phyloP scores from a whole-genome alignment of 2,888 invertebrate genomes.

The Philonicus albiceps region DNA sequence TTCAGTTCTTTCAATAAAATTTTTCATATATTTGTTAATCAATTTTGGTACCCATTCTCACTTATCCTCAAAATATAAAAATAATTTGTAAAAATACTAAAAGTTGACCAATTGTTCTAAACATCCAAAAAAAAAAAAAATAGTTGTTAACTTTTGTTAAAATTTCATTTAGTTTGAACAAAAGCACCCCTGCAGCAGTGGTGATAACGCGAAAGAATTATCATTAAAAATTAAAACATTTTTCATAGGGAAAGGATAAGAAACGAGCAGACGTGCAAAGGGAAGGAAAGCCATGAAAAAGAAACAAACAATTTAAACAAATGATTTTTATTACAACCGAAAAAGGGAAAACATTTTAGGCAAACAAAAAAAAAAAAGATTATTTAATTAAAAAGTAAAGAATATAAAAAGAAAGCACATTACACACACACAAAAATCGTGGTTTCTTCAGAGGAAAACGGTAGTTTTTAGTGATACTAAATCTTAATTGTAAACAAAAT shows the following conservation, averaged over 20 bases:
- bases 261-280: not conserved
- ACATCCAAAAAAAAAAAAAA: not conserved
- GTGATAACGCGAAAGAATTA: not conserved
- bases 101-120: not conserved
- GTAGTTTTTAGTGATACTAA: constrained; percentile 35
- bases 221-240: not conserved
- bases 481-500: constrained; percentile 31
- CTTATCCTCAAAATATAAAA: not conserved
- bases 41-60: not conserved
- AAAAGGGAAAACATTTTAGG: constrained; percentile 5
- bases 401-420: not conserved
- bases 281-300: not conserved
- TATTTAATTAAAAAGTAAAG: not conserved
- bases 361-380: not conserved
- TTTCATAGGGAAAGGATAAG: not conserved
- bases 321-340: not conserved
- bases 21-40: not conserved
- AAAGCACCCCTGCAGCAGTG: not conserved
- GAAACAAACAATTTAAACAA: not conserved
- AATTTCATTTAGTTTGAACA: not conserved
- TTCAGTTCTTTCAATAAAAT: no score
- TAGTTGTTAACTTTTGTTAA: not conserved
- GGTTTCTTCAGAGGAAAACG: constrained; percentile 29
- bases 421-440: constrained; percentile 6
- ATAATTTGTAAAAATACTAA: not conserved